Percentiles rank a stretch among this genome's conserved stretches.
Conservation (phyloP, 2,797 vertebrate species). For the Aphelocoma californica region DNA sequence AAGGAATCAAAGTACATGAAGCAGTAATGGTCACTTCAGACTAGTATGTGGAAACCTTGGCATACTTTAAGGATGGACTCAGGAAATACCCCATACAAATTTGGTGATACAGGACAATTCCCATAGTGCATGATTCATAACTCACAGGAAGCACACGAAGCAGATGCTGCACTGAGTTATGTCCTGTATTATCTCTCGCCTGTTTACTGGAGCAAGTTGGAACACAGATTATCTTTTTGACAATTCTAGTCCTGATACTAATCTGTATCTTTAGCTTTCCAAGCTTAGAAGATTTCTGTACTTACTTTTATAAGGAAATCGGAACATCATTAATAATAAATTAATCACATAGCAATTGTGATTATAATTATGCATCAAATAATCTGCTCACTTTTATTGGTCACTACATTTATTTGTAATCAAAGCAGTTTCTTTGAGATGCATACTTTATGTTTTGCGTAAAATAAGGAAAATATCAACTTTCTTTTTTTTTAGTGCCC, state of each 20-base stretch:
- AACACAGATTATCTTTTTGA: neutral
- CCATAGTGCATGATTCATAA: neutral
- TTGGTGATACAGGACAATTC: neutral
- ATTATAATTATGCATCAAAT: slow-evolving; percentile 1
- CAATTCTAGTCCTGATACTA: neutral
- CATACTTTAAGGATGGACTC: neutral
- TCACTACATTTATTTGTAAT: slow-evolving; percentile 26
- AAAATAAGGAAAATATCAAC: neutral
- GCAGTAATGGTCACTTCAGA: neutral
- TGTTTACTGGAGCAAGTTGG: neutral
- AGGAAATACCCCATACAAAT: neutral
- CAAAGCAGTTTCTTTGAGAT: slow-evolving; percentile 18
- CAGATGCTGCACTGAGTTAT: slow-evolving; percentile 20
- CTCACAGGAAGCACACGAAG: neutral
- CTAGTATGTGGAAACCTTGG: neutral
- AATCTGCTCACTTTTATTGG: slow-evolving; percentile 16
- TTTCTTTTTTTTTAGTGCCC: neutral
- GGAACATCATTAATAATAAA: slow-evolving; percentile 1
- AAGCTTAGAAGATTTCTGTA: neutral
- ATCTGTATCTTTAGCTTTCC: neutral
- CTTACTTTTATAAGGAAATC: slow-evolving; percentile 36
- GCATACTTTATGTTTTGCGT: neutral
- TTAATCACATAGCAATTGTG: neutral
- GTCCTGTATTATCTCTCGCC: neutral
- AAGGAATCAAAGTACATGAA: neutral